Percentiles rank a stretch among this genome's conserved stretches.
Evolutionary conservation across 2,797 vertebrate species (phyloP).

Genomic region (Muraenolepis orangiensis): DNA sequence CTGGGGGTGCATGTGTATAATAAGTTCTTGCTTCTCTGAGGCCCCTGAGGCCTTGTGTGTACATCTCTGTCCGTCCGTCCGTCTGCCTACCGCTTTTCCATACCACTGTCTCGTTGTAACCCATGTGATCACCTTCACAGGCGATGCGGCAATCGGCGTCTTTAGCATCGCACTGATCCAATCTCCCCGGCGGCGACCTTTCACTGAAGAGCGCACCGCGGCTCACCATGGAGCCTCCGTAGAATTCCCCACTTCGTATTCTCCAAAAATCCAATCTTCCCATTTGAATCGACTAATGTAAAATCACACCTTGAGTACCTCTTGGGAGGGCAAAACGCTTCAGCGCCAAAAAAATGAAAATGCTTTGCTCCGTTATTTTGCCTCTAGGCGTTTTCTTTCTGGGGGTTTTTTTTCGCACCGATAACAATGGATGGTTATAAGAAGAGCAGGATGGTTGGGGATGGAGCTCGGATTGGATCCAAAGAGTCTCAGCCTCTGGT

Average conservation of each 20-base stretch:
- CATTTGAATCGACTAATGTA: background rate
- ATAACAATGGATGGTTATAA: background rate
- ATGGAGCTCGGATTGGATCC: background rate
- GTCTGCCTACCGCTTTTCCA: background rate
- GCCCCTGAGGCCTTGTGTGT: background rate
- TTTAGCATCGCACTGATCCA: background rate
- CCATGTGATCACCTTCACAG: background rate
- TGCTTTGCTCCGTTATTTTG: slow-evolving; percentile 1
- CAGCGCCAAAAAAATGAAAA: background rate
- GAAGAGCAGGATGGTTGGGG: background rate
- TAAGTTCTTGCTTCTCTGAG: background rate
- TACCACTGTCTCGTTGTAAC: background rate
- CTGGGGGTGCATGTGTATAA: background rate
- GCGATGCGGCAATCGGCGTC: background rate
- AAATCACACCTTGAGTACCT: background rate
- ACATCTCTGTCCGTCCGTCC: background rate
- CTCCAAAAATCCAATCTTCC: background rate
- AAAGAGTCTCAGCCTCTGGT: background rate
- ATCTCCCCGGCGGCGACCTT: background rate
- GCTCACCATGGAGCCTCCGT: background rate
- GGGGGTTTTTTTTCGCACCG: background rate
- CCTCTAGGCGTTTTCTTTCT: background rate
- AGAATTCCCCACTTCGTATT: background rate
- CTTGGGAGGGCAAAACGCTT: background rate
- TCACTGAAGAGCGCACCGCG: background rate